phyloP scores from a whole-genome alignment of 2,113 vertebrate species.

The Forbesichthys agassizii region DNA sequence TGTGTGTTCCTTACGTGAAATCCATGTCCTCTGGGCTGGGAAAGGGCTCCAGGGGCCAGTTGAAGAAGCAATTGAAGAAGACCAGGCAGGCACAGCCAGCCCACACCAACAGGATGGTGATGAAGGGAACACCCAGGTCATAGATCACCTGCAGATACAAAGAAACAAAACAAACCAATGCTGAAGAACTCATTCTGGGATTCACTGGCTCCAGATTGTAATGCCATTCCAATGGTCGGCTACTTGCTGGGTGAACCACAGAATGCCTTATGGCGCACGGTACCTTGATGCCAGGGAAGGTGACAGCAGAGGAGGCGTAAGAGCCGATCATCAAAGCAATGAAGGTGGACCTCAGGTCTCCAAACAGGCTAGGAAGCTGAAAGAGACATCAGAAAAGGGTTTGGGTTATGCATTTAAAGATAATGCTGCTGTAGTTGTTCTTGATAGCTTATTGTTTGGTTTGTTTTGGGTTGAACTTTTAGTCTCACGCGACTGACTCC shows the following conservation, averaged over 20 bases:
- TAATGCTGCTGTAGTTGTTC: no score
- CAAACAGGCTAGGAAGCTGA: constrained; percentile 97
- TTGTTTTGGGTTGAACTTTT: no score
- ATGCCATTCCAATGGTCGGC: no score
- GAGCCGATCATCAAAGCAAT: constrained; percentile 99
- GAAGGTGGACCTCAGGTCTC: constrained; percentile 95
- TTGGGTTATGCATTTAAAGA: constrained; percentile 5
- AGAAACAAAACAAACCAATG: constrained; percentile 58
- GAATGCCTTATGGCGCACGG: constrained; percentile 47
- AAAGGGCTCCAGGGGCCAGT: constrained; percentile 97
- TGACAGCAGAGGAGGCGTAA: constrained; percentile 96
- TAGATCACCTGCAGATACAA: constrained; percentile 87
- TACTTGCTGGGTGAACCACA: no score
- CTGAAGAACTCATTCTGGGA: neutral
- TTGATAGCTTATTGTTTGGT: no score
- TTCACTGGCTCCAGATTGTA: neutral
- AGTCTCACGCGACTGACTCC: no score
- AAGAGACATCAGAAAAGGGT: constrained; percentile 6
- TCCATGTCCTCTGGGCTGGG: constrained; percentile 98
- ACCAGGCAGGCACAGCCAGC: constrained; percentile 90
- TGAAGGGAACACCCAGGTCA: constrained; percentile 88
- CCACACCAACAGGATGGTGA: constrained; percentile 91
- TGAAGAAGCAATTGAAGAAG: constrained; percentile 97
- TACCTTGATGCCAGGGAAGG: constrained; percentile 97
- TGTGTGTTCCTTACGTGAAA: constrained; percentile 84